phyloP scores from a whole-genome alignment of 2,888 invertebrate species.

The Nomada ruficornis region DNA sequence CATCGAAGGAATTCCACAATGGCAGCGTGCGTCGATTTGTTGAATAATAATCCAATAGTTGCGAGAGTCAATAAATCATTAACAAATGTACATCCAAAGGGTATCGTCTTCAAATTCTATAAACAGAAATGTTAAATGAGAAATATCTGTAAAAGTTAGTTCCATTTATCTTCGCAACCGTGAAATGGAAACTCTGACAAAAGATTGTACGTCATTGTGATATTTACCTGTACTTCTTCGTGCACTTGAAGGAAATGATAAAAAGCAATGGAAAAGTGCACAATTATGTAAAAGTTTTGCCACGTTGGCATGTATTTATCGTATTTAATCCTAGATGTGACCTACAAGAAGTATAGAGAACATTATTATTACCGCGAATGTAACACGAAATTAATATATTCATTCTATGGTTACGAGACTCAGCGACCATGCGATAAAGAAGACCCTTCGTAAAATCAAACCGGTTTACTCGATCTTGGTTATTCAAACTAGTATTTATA shows the following conservation, averaged over 20 bases:
- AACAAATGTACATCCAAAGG: slow-evolving; percentile 86
- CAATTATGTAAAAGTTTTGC: slow-evolving; percentile 88
- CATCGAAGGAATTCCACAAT: slow-evolving; percentile 89
- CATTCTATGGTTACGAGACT: slow-evolving; percentile 2
- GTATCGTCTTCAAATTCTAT: slow-evolving; percentile 87
- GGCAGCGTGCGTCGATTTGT: slow-evolving; percentile 87
- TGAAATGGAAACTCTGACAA: no score
- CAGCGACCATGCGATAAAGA: background rate
- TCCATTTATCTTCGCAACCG: no score
- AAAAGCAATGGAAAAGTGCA: slow-evolving; percentile 89
- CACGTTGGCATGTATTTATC: slow-evolving; percentile 88
- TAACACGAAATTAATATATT: background rate
- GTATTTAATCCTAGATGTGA: slow-evolving; percentile 88
- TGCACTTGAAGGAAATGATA: slow-evolving; percentile 89
- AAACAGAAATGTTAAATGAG: slow-evolving; percentile 72
- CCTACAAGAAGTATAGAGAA: slow-evolving; percentile 84
- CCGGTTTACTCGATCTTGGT: slow-evolving; percentile 46
- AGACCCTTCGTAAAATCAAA: slow-evolving; percentile 38
- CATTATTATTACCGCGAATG: slow-evolving; percentile 1
- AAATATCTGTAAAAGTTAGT: slow-evolving; percentile 7
- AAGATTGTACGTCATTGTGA: background rate
- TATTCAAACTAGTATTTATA: slow-evolving; percentile 20
- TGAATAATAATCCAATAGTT: slow-evolving; percentile 90
- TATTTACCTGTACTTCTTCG: slow-evolving; percentile 71
- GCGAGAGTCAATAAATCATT: slow-evolving; percentile 89